Evolutionary conservation across 1,140 invertebrate genomes (phyloP).

Genomic region (Drosophila cardini): DNA sequence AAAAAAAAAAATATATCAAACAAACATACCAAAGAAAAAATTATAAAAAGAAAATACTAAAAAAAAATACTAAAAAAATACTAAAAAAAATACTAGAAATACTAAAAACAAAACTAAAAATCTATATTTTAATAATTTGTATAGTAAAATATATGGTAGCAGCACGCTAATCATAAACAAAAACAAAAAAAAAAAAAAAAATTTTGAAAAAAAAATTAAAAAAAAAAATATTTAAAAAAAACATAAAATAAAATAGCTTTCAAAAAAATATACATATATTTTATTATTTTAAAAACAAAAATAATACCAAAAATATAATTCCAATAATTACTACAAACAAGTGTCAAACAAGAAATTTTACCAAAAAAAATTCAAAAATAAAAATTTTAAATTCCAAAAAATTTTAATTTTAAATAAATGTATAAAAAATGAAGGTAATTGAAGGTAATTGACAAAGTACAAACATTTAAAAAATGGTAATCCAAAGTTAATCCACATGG

Average conservation of each 20-base stretch:
- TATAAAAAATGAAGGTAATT: slow-evolving; percentile 8
- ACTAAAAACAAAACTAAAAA: no score
- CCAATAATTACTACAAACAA: neutral
- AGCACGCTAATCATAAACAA: no score
- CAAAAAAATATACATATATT: no score
- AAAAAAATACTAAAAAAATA: neutral
- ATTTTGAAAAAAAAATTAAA: neutral
- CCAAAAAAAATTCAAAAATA: neutral
- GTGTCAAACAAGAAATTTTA: neutral
- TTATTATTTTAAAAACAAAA: neutral
- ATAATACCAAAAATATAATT: neutral
- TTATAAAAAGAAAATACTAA: neutral
- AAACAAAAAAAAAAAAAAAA: no score
- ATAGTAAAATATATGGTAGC: no score
- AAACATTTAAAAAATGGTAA: slow-evolving; percentile 59
- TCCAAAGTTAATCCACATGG: slow-evolving; percentile 60
- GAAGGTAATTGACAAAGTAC: slow-evolving; percentile 35
- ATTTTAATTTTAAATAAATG: neutral
- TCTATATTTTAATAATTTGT: no score
- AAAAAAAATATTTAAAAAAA: neutral
- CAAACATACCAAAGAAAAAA: no score
- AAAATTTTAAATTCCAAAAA: slow-evolving; percentile 6
- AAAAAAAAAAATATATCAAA: no score
- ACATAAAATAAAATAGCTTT: no score
- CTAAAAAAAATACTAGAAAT: neutral